Evolutionary conservation across 2,888 invertebrate genomes (phyloP).

Genomic region (Hymenopus coronatus): DNA sequence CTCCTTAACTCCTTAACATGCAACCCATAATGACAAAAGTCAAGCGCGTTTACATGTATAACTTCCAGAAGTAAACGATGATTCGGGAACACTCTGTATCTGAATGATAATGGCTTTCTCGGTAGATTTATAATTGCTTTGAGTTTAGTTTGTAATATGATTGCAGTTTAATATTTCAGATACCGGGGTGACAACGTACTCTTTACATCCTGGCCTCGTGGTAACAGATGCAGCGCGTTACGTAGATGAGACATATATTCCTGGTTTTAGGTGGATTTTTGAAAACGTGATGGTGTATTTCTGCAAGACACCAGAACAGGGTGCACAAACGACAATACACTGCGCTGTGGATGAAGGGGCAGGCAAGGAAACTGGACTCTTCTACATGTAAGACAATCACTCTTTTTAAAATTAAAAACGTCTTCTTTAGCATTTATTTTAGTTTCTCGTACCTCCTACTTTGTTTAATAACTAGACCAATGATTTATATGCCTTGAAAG

Average conservation of each 20-base stretch:
- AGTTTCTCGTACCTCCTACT: no score
- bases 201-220: slow-evolving; percentile 33
- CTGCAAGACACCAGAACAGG: slow-evolving; percentile 43
- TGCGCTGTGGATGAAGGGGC: slow-evolving; percentile 47
- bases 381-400: slow-evolving; percentile 43
- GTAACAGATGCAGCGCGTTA: slow-evolving; percentile 67
- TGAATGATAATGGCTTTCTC: no score
- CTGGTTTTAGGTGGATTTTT: slow-evolving; percentile 50
- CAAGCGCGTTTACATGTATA: no score
- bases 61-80: no score
- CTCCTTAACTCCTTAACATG: no score
- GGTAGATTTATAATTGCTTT: no score
- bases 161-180: slow-evolving; percentile 1
- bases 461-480: not conserved
- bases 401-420: no score
- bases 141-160: no score
- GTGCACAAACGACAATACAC: slow-evolving; percentile 51
- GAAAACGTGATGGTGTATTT: slow-evolving; percentile 36
- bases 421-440: not conserved
- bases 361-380: slow-evolving; percentile 47
- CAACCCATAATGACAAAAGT: not conserved
- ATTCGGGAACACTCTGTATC: no score
- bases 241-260: slow-evolving; percentile 50
- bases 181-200: slow-evolving; percentile 29
- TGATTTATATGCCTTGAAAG: no score